A percentile compares a stretch with the other conserved stretches of the same genome.
Conservation (phyloP, 2,797 vertebrate genomes). For the Propithecus perrieri region DNA sequence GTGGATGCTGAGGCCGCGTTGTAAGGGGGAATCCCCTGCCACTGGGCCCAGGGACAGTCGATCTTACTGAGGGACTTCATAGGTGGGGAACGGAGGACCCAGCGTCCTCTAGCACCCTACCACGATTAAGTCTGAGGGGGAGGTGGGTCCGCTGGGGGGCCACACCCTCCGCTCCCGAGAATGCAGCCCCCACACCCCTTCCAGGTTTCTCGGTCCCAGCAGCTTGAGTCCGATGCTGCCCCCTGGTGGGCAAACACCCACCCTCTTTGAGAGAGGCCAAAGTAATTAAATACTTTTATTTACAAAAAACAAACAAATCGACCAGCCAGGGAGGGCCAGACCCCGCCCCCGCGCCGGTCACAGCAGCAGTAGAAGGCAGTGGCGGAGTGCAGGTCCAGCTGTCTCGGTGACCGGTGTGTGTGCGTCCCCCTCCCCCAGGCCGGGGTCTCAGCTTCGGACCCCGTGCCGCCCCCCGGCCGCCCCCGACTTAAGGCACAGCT, state of each 20-base stretch:
- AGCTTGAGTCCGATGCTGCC: constrained; percentile 25
- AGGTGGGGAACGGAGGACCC: not conserved
- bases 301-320: constrained; percentile 51
- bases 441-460: not conserved
- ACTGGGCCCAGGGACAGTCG: not conserved
- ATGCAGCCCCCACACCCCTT: not conserved
- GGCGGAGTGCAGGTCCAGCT: not conserved
- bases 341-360: not conserved
- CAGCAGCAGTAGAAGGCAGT: constrained; percentile 47
- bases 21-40: not conserved
- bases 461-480: not conserved
- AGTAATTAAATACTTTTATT: constrained; percentile 77
- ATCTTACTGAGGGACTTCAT: not conserved
- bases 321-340: not conserved
- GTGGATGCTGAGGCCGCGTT: not conserved
- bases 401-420: not conserved
- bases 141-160: not conserved
- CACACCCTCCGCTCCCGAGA: not conserved
- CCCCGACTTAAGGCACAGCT: constrained; percentile 48
- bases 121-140: not conserved
- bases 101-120: not conserved
- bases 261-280: not conserved
- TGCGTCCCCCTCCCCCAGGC: not conserved
- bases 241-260: constrained; percentile 4
- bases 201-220: not conserved